Base-by-base conservation (phyloP, 2,797 vertebrate genomes). In the Lepidocolaptes lacrymiger region DNA sequence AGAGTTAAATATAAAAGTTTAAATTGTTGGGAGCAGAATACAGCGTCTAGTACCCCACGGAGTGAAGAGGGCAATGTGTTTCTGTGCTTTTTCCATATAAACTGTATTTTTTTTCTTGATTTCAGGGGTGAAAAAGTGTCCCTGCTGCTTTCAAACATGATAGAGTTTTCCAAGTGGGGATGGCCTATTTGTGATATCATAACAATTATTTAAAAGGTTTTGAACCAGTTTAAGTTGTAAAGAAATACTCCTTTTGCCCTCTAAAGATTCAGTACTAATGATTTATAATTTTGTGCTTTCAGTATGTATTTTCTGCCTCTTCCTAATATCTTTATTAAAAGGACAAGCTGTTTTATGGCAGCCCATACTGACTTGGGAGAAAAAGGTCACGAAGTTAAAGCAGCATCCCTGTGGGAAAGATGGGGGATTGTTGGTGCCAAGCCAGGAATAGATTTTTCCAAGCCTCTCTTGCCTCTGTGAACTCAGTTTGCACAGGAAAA, bases 31-130 rank as follows among this genome's bases (percentile, higher is more conserved):
- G 56, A 67, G 32, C 12, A 1, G 46, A 11, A 34, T 52, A 32
- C 1, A 7, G 22, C 28, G 26, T 12, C 14, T 23, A 26, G 18
- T 48, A 3, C n/a, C 4, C 4, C 0, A 1, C 14, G 17, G 41
- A 37, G n/a, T 7, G 48, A 76, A 52, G 27, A 37, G 2, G 4
- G 22, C 3, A 14, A 44, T 43, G 8, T 7, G 2, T 54, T 88
- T 88, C 5, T 43, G 7, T 55, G 46, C 12, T 37, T 71, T 75
- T 59, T 4, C 21, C 14, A 5, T 46, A 30, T 37, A 14, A 81
- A 12, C 9, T n/a, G 1, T 11, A 1, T 10, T 18, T 63, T 43
- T 43, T 62, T 62, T 16, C 41, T 63, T 44, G 21, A n/a, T 64
- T 64, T 64, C 15, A 13, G 12, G 41, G 7, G 9, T 64, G 62